phyloP scores from a whole-genome alignment of 2,113 vertebrate species.

The Upupa epops region DNA sequence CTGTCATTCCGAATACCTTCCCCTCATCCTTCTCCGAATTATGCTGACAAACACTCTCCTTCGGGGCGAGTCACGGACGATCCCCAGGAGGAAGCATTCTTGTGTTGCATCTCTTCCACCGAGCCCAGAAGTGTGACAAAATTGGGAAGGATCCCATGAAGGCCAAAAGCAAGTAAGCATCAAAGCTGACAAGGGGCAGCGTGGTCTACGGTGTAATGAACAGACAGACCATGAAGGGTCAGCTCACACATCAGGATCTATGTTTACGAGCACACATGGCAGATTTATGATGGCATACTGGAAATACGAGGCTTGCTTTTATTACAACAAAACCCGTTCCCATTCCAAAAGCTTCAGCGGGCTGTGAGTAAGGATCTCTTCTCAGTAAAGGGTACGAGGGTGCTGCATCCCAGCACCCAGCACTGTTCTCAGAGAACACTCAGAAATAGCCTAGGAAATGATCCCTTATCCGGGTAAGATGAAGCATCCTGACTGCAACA shows the following conservation, averaged over 20 bases:
- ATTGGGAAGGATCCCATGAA: background rate
- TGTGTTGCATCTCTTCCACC: background rate
- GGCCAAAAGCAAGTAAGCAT: constrained; percentile 27
- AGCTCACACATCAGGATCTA: background rate
- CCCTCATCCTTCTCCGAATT: background rate
- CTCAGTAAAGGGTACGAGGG: background rate
- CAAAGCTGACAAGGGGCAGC: constrained; percentile 20
- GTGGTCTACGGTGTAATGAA: background rate
- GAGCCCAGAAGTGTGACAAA: constrained; percentile 1
- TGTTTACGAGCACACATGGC: constrained; percentile 14
- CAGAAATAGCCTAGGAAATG: background rate
- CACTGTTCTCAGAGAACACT: background rate
- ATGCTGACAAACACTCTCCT: background rate
- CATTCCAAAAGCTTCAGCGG: background rate
- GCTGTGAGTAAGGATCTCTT: background rate
- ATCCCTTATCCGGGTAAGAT: background rate
- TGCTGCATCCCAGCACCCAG: background rate
- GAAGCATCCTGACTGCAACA: background rate
- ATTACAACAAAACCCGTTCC: background rate
- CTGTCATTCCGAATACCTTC: background rate
- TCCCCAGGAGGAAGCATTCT: background rate
- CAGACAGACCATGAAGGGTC: background rate
- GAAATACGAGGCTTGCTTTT: background rate
- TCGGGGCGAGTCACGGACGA: background rate
- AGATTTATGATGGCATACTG: constrained; percentile 15